phyloP scores from a whole-genome alignment of 2,113 vertebrate genomes.

The Trachemys scripta region DNA sequence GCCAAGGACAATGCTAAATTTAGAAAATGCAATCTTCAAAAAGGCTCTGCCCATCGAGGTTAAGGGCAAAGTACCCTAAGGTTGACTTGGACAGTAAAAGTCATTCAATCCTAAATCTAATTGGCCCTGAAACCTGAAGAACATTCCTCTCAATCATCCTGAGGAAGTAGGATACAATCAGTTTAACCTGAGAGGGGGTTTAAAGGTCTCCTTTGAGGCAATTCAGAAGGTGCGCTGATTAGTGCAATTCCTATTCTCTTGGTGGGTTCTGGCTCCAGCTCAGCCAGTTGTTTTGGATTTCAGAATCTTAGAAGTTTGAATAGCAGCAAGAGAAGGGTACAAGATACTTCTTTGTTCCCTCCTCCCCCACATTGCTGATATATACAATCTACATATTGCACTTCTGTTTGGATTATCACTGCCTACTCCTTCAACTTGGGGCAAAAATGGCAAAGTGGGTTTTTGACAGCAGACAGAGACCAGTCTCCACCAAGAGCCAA shows the following conservation, averaged over 20 bases:
- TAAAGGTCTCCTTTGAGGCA: not conserved
- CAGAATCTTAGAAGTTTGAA: not conserved
- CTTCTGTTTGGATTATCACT: not conserved
- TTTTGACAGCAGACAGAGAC: not conserved
- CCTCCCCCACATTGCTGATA: not conserved
- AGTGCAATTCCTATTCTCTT: not conserved
- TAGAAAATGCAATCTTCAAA: not conserved
- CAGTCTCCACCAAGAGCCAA: not conserved
- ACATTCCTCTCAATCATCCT: not conserved
- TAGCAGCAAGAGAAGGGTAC: not conserved
- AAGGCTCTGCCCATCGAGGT: not conserved
- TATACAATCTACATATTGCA: not conserved
- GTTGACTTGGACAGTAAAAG: not conserved
- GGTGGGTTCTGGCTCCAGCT: not conserved
- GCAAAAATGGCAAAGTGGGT: not conserved
- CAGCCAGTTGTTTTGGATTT: not conserved
- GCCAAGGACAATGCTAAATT: not conserved
- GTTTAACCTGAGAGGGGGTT: not conserved
- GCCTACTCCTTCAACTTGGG: accelerated
- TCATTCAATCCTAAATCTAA: not conserved
- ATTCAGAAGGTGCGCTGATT: not conserved
- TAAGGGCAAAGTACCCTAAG: not conserved
- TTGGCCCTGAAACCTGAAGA: not conserved
- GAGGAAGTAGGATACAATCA: not conserved
- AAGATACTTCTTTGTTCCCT: not conserved